Evolutionary conservation across 2,888 invertebrate species (phyloP).

Genomic region (Diarsia mendica): DNA sequence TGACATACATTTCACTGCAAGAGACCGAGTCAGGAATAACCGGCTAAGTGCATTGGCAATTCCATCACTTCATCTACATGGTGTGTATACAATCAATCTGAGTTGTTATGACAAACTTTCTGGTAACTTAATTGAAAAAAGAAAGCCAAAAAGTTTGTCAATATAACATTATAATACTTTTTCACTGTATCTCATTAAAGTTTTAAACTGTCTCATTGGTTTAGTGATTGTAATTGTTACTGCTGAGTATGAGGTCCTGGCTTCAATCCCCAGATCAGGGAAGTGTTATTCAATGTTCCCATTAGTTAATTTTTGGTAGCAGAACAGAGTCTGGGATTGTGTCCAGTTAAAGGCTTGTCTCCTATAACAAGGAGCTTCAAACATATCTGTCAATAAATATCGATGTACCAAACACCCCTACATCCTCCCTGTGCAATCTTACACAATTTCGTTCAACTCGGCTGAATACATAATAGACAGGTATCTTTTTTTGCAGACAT

Average conservation of each 20-base stretch:
- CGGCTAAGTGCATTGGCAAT: conserved; percentile 2
- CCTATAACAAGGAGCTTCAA: too few species aligned
- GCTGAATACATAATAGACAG: too few species aligned
- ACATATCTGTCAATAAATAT: too few species aligned
- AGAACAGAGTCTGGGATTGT: too few species aligned
- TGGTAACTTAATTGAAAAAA: not conserved
- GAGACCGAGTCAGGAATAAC: not conserved
- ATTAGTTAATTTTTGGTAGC: too few species aligned
- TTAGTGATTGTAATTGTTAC: too few species aligned
- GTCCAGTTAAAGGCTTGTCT: too few species aligned
- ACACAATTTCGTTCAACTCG: too few species aligned
- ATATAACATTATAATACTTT: not conserved
- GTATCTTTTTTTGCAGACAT: not conserved
- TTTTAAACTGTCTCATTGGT: not conserved
- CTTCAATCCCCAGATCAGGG: not conserved
- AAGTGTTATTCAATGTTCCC: too few species aligned
- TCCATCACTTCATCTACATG: not conserved
- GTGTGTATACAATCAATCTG: not conserved
- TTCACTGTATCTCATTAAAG: not conserved
- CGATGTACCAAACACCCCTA: too few species aligned
- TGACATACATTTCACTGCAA: conserved; percentile 1
- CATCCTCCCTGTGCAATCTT: too few species aligned
- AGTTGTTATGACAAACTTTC: not conserved
- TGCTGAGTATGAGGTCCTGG: too few species aligned
- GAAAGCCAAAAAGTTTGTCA: not conserved